Base-by-base conservation (phyloP, 2,797 vertebrate genomes). In the Poecilia wingei region DNA sequence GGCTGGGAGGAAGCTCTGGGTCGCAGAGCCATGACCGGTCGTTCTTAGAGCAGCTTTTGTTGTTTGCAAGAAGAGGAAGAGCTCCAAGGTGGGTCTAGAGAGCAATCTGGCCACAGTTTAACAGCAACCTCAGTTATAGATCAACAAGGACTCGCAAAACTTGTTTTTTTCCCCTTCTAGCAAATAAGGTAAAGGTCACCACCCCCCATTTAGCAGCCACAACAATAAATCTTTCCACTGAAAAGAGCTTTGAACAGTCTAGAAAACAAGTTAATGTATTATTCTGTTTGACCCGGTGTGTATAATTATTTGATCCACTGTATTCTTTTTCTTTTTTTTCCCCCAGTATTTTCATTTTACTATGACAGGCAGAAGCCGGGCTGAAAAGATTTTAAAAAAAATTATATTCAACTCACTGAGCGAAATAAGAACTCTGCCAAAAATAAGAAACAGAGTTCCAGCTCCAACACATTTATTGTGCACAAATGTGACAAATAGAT, bases 1-100 rank as follows among this genome's bases (percentile, higher is more conserved):
- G 96, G 95, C 82, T 96, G 95, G 31, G 96, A 95, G 66, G 94
- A 94, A 55, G 96, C 95, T 55, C 96, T 92, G 0, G 94, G 95
- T 12, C 95, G 93, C 84, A 88, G 46, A 61, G 95, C 87, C 95
- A 96, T 96, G 74, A 72, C 39, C 9, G 64, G 45, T 66, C 61
- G 39, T 64, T 77, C 47, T 72, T 79, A 25, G 9, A 76, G 80
- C 61, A 39, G 55, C 2, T 22, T 25, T 9, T 25, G 55, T 12
- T 1, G 16, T 22, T 18, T 33, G 31, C 20, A 36, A 14, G 28
- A 53, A 33, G 66, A 45, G 72, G 46, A 14, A 10, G 18, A 33
- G 69, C 71, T 80, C 55, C 41, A 28, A 55, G 20, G 49, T 4
- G 79, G 78, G 84, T 72, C 70, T 57, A 73, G 76, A 59, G 77